Percentiles rank a stretch among this genome's conserved stretches.
These are phyloP conservation scores for Chaunax sp. DNA, from an alignment of 2,797 vertebrate species.

Conservation along the genomic window DNA sequence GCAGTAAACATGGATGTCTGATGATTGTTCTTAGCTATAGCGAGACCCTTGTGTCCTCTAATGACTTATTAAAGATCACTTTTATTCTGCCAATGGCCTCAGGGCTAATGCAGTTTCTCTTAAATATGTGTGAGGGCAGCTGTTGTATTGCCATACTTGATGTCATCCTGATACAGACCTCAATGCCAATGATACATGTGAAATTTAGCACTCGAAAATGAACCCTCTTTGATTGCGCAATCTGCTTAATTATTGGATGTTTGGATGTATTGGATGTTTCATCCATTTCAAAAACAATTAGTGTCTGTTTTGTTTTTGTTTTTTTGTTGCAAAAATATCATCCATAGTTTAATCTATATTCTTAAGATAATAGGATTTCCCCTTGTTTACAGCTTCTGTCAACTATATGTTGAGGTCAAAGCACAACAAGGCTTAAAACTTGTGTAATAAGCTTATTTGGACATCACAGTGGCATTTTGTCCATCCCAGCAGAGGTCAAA, in stretches of 20 bases:
- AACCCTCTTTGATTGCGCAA: slow-evolving; percentile 33
- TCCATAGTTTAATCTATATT: slow-evolving; percentile 29
- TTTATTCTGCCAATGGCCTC: slow-evolving; percentile 62
- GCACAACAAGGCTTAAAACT: slow-evolving; percentile 61
- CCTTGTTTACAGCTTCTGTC: slow-evolving; percentile 50
- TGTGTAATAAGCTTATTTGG: slow-evolving; percentile 70
- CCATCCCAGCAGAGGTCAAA: slow-evolving; percentile 49
- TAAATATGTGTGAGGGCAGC: slow-evolving; percentile 71
- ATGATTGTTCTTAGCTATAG: slow-evolving; percentile 51
- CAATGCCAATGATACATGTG: slow-evolving; percentile 20
- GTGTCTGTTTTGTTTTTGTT: background rate
- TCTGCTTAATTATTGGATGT: slow-evolving; percentile 1
- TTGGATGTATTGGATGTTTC: too few species aligned
- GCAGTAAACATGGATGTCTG: slow-evolving; percentile 47
- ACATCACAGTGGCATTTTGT: slow-evolving; percentile 48
- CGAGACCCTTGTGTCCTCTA: slow-evolving; percentile 46
- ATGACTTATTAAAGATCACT: slow-evolving; percentile 72
- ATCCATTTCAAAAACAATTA: background rate
- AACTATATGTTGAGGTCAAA: slow-evolving; percentile 33
- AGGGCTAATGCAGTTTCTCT: slow-evolving; percentile 67
- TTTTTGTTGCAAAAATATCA: background rate
- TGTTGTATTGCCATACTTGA: slow-evolving; percentile 50
- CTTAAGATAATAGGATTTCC: slow-evolving; percentile 66
- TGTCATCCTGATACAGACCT: slow-evolving; percentile 52
- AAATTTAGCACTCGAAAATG: too few species aligned